Evolutionary conservation across 2,113 vertebrate species (phyloP).

Genomic region (Brachypodius melanocephalos): DNA sequence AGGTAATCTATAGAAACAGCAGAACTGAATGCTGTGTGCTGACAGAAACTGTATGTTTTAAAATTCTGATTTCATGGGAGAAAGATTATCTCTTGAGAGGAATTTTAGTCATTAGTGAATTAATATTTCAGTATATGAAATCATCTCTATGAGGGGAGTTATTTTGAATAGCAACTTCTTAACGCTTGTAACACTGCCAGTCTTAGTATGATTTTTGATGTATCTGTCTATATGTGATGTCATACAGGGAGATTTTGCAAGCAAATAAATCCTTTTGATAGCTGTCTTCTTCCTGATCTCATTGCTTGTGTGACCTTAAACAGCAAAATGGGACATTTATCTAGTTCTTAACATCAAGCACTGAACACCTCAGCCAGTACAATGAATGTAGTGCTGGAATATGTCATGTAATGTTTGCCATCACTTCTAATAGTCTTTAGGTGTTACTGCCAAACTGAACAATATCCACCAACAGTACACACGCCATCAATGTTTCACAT

Average conservation of each 20-base stretch:
- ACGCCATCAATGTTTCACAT: not conserved
- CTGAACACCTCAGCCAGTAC: not conserved
- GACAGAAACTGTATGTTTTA: not conserved
- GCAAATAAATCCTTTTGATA: not conserved
- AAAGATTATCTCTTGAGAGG: not conserved
- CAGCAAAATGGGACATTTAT: not conserved
- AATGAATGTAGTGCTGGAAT: not conserved
- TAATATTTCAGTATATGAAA: not conserved
- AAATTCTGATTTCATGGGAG: not conserved
- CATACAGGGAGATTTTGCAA: not conserved
- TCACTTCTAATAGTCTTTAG: not conserved
- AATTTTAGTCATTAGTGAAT: not conserved
- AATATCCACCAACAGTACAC: not conserved
- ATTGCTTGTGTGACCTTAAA: not conserved
- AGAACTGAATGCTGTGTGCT: not conserved
- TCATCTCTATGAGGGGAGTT: not conserved
- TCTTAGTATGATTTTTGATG: not conserved
- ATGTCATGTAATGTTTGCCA: not conserved
- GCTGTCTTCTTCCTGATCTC: not conserved
- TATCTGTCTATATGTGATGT: not conserved
- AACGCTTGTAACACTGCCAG: not conserved
- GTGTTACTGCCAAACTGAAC: not conserved
- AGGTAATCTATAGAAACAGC: not conserved
- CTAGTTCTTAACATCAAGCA: not conserved
- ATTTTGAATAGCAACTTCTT: not conserved